These are phyloP conservation scores for Porites cylindrica DNA, from an alignment of 92 coral and sea anemone genomes.

Conservation along the genomic window DNA sequence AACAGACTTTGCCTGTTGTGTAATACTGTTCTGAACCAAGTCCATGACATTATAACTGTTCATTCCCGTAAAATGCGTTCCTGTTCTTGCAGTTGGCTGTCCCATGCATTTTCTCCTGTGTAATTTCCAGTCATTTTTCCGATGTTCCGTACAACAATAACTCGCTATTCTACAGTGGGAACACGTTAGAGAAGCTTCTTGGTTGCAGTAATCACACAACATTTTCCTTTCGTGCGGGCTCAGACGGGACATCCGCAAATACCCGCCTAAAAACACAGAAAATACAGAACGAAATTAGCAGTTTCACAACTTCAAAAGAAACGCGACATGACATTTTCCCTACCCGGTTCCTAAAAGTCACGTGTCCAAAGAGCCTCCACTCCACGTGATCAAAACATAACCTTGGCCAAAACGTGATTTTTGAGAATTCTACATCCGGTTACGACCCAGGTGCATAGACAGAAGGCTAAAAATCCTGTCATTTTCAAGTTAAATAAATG, in stretches of 20 bases:
- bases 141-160: constrained; percentile 41
- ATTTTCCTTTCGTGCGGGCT: constrained; percentile 8
- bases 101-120: constrained; percentile 32
- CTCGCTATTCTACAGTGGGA: constrained; percentile 23
- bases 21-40: neutral
- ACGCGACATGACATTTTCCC: constrained; percentile 1
- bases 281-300: neutral
- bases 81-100: neutral
- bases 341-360: constrained; percentile 1
- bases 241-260: constrained; percentile 39
- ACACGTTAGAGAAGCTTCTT: constrained; percentile 29
- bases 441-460: neutral
- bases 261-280: constrained; percentile 34
- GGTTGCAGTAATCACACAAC: constrained; percentile 35
- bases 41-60: neutral
- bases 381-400: constrained; percentile 39
- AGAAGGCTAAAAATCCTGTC: neutral
- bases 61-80: neutral
- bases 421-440: neutral
- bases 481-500: neutral
- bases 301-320: neutral
- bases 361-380: neutral
- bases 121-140: constrained; percentile 33
- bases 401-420: constrained; percentile 42
- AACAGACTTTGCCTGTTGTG: constrained; percentile 48